These are phyloP conservation scores for Villa cingulata DNA, from an alignment of 2,888 invertebrate genomes.

Conservation along the genomic window DNA sequence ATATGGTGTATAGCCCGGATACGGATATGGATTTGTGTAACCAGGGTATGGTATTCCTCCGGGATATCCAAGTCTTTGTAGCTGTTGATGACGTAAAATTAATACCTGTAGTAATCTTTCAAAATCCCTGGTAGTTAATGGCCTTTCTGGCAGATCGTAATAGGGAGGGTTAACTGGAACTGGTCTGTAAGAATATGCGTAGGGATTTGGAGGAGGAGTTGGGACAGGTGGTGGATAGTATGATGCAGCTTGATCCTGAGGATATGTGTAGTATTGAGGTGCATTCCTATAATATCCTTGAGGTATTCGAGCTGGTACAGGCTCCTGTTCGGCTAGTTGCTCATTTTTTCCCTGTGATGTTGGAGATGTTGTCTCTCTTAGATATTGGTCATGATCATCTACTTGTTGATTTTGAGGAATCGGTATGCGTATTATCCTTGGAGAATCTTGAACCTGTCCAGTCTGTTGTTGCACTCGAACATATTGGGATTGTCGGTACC, in stretches of 20 bases:
- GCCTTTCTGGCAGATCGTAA: slow-evolving; percentile 47
- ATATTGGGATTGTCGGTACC: slow-evolving; percentile 29
- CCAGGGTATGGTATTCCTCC: neutral
- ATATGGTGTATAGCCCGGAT: slow-evolving; percentile 5
- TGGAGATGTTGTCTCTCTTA: slow-evolving; percentile 19
- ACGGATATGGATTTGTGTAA: neutral
- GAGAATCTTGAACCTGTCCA: neutral
- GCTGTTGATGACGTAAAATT: slow-evolving; percentile 46
- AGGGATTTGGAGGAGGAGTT: slow-evolving; percentile 21
- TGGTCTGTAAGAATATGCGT: slow-evolving; percentile 12
- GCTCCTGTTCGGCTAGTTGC: slow-evolving; percentile 10
- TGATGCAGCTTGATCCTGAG: slow-evolving; percentile 31
- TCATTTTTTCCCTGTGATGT: slow-evolving; percentile 1
- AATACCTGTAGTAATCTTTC: slow-evolving; percentile 52
- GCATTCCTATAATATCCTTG: slow-evolving; percentile 10
- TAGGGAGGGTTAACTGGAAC: slow-evolving; percentile 24
- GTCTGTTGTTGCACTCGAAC: slow-evolving; percentile 29
- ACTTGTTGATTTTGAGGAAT: slow-evolving; percentile 2
- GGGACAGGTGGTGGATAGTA: slow-evolving; percentile 22
- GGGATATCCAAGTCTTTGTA: slow-evolving; percentile 30
- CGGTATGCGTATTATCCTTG: slow-evolving; percentile 32
- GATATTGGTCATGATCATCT: slow-evolving; percentile 18
- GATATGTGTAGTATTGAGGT: slow-evolving; percentile 7
- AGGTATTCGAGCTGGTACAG: slow-evolving; percentile 8
- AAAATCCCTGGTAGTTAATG: slow-evolving; percentile 57